These are phyloP conservation scores for Drosophila rubida DNA, from an alignment of 2,888 invertebrate genomes.

Conservation along the genomic window DNA sequence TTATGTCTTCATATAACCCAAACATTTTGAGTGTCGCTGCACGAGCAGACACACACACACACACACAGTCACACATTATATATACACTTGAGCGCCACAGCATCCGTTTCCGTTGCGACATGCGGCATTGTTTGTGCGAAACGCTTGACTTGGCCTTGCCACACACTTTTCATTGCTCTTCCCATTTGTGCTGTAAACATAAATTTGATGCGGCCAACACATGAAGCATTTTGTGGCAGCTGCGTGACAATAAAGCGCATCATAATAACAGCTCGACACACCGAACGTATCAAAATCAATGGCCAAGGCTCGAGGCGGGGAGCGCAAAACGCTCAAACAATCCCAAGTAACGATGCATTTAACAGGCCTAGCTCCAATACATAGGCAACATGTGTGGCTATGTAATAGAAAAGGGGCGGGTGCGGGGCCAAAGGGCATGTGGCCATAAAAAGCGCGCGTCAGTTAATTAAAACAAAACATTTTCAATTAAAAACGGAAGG, in stretches of 20 bases:
- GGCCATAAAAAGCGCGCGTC: constrained; percentile 60
- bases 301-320: constrained; percentile 6
- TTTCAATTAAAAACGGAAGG: constrained; percentile 73
- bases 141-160: constrained; percentile 33
- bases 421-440: constrained; percentile 14
- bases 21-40: constrained; percentile 68
- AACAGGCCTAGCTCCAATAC: constrained; percentile 3
- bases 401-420: neutral
- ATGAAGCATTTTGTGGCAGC: constrained; percentile 54
- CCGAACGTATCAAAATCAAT: constrained; percentile 61
- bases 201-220: constrained; percentile 69
- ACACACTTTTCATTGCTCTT: constrained; percentile 63
- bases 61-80: constrained; percentile 8
- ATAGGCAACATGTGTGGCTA: neutral
- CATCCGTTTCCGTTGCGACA: constrained; percentile 67
- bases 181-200: constrained; percentile 75
- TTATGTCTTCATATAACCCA: constrained; percentile 79
- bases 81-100: constrained; percentile 27
- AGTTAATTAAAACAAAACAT: constrained; percentile 83
- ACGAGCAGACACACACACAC: constrained; percentile 19
- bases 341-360: constrained; percentile 7
- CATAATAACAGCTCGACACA: constrained; percentile 61
- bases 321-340: constrained; percentile 21
- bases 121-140: constrained; percentile 60
- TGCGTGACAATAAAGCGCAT: constrained; percentile 75